Evolutionary conservation across 2,113 vertebrate species (phyloP), one percentile per base, ranked within the genome.

Genomic region (Brachypteracias leptosomus): DNA sequence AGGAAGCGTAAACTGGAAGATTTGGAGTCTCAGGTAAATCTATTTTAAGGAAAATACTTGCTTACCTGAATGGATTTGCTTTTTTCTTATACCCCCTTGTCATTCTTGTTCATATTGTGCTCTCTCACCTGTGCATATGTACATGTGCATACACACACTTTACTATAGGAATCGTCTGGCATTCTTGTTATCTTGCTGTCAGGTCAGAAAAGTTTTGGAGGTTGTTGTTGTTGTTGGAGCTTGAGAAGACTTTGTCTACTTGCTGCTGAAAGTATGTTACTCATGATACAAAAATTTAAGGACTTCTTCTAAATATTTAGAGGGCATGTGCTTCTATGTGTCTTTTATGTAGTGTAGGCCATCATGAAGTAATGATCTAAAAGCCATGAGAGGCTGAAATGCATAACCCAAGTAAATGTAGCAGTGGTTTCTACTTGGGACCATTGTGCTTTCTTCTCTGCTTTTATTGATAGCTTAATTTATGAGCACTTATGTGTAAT

Each of bases 1-100:
- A 98, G 98, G 70, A 99, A 99, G 76, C 97, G 94, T 70, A 99
- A 98, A 96, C 90, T 99, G 96, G 98, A 99, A 77, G 98, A 98
- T 63, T 79, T 99, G 89, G 97, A 99, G 61, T 98, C 97, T 93
- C 99, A 99, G 99, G 99, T 99, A 98, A 98, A 84, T 71, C 16
- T 68, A 0, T 59, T 57, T 74, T 85, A 67, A 72, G 36, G 63
- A 65, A 94, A 86, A 46, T 65, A 59, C 40, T 68, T 83, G 26
- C 63, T 95, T 75, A 63, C n/a, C 47, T 54, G 31, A 81, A 68
- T 52, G 35, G 11, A 1, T 38, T 49, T 83, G 8, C 7, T 75
- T 91, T 88, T 54, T 91, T 40, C 33, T 74, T 73, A 26, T 15
- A 47, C 3, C 4, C 6, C 9, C 14, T 62, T 73, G 46, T 80